Evolutionary conservation across 1,140 invertebrate genomes (phyloP), one percentile per base, ranked within the genome.

Genomic region (Halyomorpha halys): DNA sequence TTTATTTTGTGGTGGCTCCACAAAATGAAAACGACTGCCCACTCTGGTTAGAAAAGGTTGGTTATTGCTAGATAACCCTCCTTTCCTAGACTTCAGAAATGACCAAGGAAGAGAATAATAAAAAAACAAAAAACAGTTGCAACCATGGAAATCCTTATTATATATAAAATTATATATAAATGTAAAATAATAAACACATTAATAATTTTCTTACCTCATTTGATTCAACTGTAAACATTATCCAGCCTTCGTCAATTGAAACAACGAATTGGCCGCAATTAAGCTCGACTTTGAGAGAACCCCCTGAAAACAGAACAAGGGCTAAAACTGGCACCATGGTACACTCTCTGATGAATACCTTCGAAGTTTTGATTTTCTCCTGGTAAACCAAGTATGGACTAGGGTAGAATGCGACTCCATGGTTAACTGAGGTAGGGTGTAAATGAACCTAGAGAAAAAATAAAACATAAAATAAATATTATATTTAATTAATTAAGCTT

Each of bases 311-410:
- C 53, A 94, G 74, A 6, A 92, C 81, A n/a, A 94, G 74, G 3
- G 89, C 81, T 63, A 90, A 75, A 23, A 86, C 78, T 0, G 89
- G 85, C 25, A 92, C 81, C 82, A 90, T 85, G 2, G 86, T 86
- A 65, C 86, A 84, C 71, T 92, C 89, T 65, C 87, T 79, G 25
- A 93, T 84, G 71, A 85, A 92, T 9, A 92, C 83, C 70, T 82
- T 80, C 1, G 82, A 84, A 0, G 89, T 92, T 73, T 88, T 89
- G 39, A 92, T 81, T 75, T 90, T 89, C 72, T 89, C 86, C 71
- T 91, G 87, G 72, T 84, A 94, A 11, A 91, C 84, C 1, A 93
- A 70, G 74, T 90, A 94, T 0, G 87, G 86, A 68, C 85, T 86
- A 15, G 81, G 72, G 70, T 85, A 91, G 68, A 81, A 73, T 13